Percentiles rank a stretch among this genome's conserved stretches.
Evolutionary conservation across 64 coral and sea anemone genomes (phyloP).

Genomic region (Pocillopora damicornis): DNA sequence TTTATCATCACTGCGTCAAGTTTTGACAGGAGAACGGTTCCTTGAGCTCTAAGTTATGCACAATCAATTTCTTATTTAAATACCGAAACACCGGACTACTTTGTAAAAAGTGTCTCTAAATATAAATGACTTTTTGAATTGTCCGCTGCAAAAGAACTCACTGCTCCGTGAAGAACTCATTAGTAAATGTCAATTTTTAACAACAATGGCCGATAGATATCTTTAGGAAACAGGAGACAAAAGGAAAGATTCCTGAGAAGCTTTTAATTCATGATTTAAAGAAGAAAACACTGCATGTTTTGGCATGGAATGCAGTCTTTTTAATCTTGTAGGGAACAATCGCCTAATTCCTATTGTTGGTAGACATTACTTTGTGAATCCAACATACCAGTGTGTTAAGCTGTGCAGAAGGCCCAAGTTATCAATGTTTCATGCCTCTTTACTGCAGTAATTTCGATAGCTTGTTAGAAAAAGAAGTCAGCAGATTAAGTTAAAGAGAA

Average conservation of each 20-base stretch:
- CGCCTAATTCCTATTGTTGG: background rate
- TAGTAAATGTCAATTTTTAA: background rate
- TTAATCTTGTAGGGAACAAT: background rate
- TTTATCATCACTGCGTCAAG: background rate
- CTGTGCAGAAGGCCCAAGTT: too few species aligned
- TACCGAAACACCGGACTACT: background rate
- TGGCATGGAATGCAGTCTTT: background rate
- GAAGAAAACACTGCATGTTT: background rate
- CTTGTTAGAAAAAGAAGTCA: too few species aligned
- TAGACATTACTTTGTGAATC: background rate
- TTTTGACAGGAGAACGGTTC: slow-evolving; percentile 4
- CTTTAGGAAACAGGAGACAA: background rate
- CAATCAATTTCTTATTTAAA: background rate
- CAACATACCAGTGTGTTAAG: background rate
- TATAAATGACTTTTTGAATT: slow-evolving; percentile 21
- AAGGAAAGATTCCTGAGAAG: background rate
- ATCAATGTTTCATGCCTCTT: too few species aligned
- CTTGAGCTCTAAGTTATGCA: background rate
- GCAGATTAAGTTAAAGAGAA: too few species aligned
- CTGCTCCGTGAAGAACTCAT: background rate
- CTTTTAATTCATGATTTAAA: background rate
- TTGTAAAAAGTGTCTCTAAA: background rate
- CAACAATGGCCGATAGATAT: background rate
- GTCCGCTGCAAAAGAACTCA: background rate
- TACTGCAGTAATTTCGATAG: too few species aligned